A percentile compares a stretch with the other conserved stretches of the same genome.
Conservation (phyloP, 2,888 invertebrate species). For the Steromphala cineraria region DNA sequence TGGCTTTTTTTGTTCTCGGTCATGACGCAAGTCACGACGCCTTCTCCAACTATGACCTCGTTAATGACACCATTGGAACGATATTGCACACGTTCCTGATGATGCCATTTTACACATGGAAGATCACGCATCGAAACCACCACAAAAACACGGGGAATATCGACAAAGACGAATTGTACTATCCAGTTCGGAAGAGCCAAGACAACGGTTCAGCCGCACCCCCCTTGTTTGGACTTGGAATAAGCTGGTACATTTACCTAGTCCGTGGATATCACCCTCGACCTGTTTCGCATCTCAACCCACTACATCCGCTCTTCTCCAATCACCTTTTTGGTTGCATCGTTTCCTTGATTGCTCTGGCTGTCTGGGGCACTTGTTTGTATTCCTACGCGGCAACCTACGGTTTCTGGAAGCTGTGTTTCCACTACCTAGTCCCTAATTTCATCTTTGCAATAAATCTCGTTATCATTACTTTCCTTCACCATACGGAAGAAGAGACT, state of each 20-base stretch:
- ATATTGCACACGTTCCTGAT: conserved; percentile 64
- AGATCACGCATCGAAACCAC: conserved; percentile 67
- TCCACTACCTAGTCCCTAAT: conserved; percentile 63
- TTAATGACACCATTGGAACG: conserved; percentile 67
- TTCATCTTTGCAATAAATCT: conserved; percentile 67
- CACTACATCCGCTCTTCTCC: conserved; percentile 48
- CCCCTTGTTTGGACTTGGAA: conserved; percentile 52
- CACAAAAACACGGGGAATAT: conserved; percentile 71
- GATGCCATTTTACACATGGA: conserved; percentile 71
- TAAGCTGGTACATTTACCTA: conserved; percentile 69
- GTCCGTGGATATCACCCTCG: conserved; percentile 66
- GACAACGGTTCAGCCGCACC: conserved; percentile 33
- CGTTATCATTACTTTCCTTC: conserved; percentile 72
- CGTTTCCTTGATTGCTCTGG: conserved; percentile 48
- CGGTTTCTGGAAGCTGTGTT: conserved; percentile 53
- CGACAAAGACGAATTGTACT: conserved; percentile 72
- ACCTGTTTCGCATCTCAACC: conserved; percentile 39
- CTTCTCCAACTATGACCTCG: conserved; percentile 58
- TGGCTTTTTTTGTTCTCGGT: conserved; percentile 68
- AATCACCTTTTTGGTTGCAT: conserved; percentile 53
- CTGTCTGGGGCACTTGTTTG: conserved; percentile 48
- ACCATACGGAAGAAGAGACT: conserved; percentile 69
- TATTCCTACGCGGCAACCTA: conserved; percentile 45
- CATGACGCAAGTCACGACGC: conserved; percentile 72
- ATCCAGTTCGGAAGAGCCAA: conserved; percentile 58